Evolutionary conservation across 2,888 invertebrate species (phyloP).

Genomic region (Tiliacea aurago): DNA sequence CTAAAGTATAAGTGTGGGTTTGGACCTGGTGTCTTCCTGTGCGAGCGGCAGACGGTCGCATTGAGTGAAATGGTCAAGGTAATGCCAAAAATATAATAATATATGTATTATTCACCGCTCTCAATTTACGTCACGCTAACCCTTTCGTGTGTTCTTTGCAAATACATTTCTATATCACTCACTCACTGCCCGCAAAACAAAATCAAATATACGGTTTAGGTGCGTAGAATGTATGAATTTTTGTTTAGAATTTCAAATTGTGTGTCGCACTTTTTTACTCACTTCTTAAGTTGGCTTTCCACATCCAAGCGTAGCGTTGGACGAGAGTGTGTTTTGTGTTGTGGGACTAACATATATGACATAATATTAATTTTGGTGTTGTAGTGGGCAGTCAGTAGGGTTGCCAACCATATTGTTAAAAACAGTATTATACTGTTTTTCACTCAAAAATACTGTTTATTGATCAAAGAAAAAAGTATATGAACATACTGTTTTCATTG

Average conservation of each 20-base stretch:
- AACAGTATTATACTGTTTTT: too few species aligned
- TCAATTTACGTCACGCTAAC: constrained; percentile 86
- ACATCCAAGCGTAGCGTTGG: constrained; percentile 56
- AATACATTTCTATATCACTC: constrained; percentile 86
- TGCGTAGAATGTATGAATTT: constrained; percentile 74
- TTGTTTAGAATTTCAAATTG: constrained; percentile 76
- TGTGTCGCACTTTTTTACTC: constrained; percentile 72
- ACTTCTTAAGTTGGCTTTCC: constrained; percentile 61
- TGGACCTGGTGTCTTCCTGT: constrained; percentile 76
- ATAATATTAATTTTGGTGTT: neutral
- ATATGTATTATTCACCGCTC: constrained; percentile 86
- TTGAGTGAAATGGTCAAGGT: constrained; percentile 90
- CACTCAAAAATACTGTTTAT: too few species aligned
- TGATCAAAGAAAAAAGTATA: too few species aligned
- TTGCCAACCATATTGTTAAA: too few species aligned
- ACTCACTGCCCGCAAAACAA: constrained; percentile 76
- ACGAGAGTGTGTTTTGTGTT: constrained; percentile 34
- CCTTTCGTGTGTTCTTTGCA: constrained; percentile 87
- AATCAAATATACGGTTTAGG: constrained; percentile 76
- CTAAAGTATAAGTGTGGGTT: constrained; percentile 76
- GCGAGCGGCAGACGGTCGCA: constrained; percentile 80
- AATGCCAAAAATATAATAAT: constrained; percentile 77
- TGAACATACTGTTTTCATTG: too few species aligned
- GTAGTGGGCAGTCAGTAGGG: neutral
- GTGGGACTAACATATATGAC: neutral